A percentile compares a stretch with the other conserved stretches of the same genome.
phyloP scores from a whole-genome alignment of 2,888 invertebrate genomes.

The Orthosia gothica region DNA sequence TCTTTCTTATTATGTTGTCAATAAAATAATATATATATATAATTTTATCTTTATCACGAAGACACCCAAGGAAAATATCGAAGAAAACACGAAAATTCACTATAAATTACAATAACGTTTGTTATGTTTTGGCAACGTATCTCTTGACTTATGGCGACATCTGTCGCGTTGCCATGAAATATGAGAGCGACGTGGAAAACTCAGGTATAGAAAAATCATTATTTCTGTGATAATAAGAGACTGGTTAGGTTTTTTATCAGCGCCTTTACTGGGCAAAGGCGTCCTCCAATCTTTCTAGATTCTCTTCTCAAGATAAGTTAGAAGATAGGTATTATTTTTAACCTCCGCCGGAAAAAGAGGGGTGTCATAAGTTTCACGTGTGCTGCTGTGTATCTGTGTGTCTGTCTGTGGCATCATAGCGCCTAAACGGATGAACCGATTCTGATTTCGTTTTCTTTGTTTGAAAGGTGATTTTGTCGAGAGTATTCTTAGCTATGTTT shows the following conservation, averaged over 20 bases:
- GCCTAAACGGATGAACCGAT: no score
- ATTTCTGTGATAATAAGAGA: neutral
- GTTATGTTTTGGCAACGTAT: slow-evolving; percentile 1
- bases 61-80: neutral
- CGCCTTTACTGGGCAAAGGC: no score
- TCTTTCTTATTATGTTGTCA: neutral
- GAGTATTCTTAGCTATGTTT: no score
- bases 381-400: no score
- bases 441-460: no score
- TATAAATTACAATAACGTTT: slow-evolving; percentile 1
- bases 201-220: neutral
- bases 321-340: no score
- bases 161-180: neutral
- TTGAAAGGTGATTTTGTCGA: no score
- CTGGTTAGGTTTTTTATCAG: neutral
- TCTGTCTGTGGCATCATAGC: no score
- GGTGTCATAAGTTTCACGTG: no score
- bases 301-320: no score
- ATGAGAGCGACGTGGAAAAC: neutral
- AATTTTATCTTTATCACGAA: neutral
- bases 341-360: no score
- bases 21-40: neutral
- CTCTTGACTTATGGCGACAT: neutral
- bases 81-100: neutral
- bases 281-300: no score